These are phyloP conservation scores for Sebastes matsubarae DNA, from an alignment of 2,797 vertebrate species.

Conservation along the genomic window DNA sequence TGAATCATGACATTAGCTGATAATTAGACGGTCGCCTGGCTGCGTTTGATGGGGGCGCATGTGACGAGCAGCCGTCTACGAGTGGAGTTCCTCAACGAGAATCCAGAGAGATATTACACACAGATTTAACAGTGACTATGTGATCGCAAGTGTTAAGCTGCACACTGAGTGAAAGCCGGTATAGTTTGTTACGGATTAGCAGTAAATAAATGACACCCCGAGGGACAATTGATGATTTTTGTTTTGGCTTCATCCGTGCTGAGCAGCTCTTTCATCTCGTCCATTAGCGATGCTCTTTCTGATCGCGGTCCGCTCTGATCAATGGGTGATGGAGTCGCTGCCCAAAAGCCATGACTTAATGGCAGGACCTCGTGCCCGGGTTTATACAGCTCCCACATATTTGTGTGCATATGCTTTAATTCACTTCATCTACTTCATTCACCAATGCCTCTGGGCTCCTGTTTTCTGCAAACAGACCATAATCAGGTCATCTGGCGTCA, in stretches of 20 bases:
- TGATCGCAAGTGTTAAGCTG: constrained; percentile 39
- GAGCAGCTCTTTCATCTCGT: constrained; percentile 52
- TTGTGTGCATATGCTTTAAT: constrained; percentile 12
- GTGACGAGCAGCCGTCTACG: constrained; percentile 36
- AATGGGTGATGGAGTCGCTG: constrained; percentile 21
- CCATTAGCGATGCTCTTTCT: constrained; percentile 41
- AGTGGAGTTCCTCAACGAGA: neutral
- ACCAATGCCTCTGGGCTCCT: constrained; percentile 17
- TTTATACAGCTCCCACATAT: neutral
- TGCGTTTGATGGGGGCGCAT: constrained; percentile 70
- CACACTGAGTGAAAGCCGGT: constrained; percentile 2
- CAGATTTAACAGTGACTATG: constrained; percentile 18
- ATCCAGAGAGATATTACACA: neutral
- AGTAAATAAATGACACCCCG: constrained; percentile 47
- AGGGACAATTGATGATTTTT: constrained; percentile 23
- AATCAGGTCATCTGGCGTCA: constrained; percentile 75
- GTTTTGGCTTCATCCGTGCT: neutral
- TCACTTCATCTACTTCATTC: constrained; percentile 9
- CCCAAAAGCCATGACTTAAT: constrained; percentile 22
- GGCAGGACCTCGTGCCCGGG: neutral
- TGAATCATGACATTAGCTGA: constrained; percentile 78
- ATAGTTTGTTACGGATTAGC: constrained; percentile 46
- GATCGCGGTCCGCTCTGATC: constrained; percentile 47
- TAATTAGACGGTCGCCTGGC: constrained; percentile 82
- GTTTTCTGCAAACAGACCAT: constrained; percentile 54